phyloP scores from a whole-genome alignment of 2,113 vertebrate genomes.

The Charadrius vociferus region DNA sequence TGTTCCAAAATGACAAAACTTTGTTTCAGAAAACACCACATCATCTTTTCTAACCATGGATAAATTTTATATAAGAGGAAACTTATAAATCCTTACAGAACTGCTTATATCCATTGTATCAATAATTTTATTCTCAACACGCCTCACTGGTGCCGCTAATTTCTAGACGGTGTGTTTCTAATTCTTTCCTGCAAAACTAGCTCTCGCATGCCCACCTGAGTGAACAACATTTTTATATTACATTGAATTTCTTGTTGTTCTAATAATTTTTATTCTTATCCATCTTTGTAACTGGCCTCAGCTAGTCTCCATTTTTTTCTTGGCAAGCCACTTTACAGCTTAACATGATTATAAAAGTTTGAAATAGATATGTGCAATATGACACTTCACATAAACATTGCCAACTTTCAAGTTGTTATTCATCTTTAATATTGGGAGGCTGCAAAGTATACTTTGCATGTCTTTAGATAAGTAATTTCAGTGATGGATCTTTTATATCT shows the following conservation, averaged over 20 bases:
- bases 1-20: neutral
- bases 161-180: neutral
- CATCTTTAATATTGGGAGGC: neutral
- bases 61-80: neutral
- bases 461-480: neutral
- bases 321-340: neutral
- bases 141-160: neutral
- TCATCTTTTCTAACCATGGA: neutral
- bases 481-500: neutral
- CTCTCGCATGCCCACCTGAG: neutral
- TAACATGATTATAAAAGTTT: neutral
- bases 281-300: neutral
- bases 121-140: neutral
- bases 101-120: neutral
- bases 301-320: neutral
- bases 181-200: neutral
- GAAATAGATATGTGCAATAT: neutral
- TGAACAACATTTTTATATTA: neutral
- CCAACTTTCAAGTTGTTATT: neutral
- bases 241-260: neutral
- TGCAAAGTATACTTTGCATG: neutral
- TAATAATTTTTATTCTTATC: neutral
- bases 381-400: neutral
- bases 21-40: slow-evolving; percentile 19
- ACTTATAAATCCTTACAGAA: neutral